phyloP scores from a whole-genome alignment of 2,113 vertebrate species.

The Pardalotus punctatus region DNA sequence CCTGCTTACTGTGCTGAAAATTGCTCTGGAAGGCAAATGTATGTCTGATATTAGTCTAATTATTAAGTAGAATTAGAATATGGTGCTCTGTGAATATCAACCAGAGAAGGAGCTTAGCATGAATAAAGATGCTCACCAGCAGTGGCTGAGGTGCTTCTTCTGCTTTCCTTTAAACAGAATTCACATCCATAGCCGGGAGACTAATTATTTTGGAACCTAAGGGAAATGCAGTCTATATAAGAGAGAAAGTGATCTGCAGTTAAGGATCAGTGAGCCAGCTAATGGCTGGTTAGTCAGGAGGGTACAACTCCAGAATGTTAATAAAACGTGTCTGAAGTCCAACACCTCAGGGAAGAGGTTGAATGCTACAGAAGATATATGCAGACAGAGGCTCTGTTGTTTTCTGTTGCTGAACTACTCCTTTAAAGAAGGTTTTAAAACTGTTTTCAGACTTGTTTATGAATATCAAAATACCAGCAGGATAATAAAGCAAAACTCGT shows the following conservation, averaged over 20 bases:
- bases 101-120: not conserved
- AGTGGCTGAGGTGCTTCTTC: constrained; percentile 39
- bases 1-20: constrained; percentile 25
- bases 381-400: constrained; percentile 23
- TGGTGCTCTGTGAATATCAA: constrained; percentile 21
- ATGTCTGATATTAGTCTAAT: constrained; percentile 44
- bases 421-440: constrained; percentile 12
- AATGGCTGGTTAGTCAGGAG: constrained; percentile 71
- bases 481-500: not conserved
- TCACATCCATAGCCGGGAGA: constrained; percentile 62
- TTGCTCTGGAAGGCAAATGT: constrained; percentile 19
- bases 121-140: constrained; percentile 42
- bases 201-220: constrained; percentile 73
- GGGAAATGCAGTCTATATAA: constrained; percentile 69
- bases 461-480: constrained; percentile 10
- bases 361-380: constrained; percentile 15
- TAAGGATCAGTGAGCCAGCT: constrained; percentile 73
- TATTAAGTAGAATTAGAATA: constrained; percentile 33
- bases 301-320: constrained; percentile 70
- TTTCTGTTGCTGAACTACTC: not conserved
- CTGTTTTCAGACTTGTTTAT: constrained; percentile 6
- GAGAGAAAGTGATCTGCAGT: constrained; percentile 67
- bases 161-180: constrained; percentile 62
- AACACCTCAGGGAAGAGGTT: constrained; percentile 62
- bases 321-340: constrained; percentile 63